phyloP scores from a whole-genome alignment of 2,888 invertebrate species.

The Microctonus hyperodae region DNA sequence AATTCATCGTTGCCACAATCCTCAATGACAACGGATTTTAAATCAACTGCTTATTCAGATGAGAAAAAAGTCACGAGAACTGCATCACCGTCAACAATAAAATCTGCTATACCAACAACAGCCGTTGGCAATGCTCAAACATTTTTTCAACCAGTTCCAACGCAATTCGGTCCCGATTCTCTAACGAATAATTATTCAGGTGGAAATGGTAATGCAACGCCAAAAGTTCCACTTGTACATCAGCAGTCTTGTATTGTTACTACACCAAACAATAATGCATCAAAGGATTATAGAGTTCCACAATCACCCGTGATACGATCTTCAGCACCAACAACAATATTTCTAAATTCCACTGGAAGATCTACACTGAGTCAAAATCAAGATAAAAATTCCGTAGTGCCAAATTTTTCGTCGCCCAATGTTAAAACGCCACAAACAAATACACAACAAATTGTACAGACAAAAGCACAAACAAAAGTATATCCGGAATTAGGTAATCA shows the following conservation, averaged over 20 bases:
- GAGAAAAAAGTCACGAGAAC: slow-evolving; percentile 67
- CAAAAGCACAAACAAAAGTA: slow-evolving; percentile 80
- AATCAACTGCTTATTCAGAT: slow-evolving; percentile 48
- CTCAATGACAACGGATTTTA: slow-evolving; percentile 52
- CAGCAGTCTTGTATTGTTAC: slow-evolving; percentile 80
- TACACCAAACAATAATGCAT: slow-evolving; percentile 69
- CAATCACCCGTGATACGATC: slow-evolving; percentile 65
- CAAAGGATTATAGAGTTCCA: slow-evolving; percentile 72
- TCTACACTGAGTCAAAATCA: slow-evolving; percentile 47
- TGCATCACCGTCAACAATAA: slow-evolving; percentile 63
- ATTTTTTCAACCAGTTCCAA: slow-evolving; percentile 73
- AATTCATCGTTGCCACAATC: slow-evolving; percentile 63
- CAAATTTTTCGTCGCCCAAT: slow-evolving; percentile 67
- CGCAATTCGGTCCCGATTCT: slow-evolving; percentile 67
- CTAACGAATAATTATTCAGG: slow-evolving; percentile 64
- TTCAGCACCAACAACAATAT: slow-evolving; percentile 59
- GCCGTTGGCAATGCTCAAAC: slow-evolving; percentile 66
- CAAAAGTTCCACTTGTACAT: slow-evolving; percentile 65
- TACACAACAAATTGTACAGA: slow-evolving; percentile 66
- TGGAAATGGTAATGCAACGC: slow-evolving; percentile 54
- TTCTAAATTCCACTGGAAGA: slow-evolving; percentile 52
- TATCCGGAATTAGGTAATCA: slow-evolving; percentile 71
- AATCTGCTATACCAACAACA: slow-evolving; percentile 64
- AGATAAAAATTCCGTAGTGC: slow-evolving; percentile 64
- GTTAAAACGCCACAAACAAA: slow-evolving; percentile 42